Evolutionary conservation across 37 sponge, comb jelly and placozoan species (phyloP), one percentile per base, ranked within the genome.

Genomic region (Oopsacas minuta): DNA sequence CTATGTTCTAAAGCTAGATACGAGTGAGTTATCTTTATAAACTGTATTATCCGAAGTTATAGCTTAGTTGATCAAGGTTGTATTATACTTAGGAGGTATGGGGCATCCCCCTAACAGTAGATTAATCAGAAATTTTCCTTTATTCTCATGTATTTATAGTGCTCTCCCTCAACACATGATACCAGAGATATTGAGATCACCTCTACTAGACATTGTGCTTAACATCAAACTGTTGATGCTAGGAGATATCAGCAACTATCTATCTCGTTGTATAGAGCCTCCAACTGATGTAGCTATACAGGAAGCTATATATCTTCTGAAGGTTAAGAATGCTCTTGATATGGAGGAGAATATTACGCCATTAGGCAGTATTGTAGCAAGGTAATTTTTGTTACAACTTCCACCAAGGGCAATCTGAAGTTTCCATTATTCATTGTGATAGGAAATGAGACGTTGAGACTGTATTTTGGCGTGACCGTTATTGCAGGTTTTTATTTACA

Each of bases 171-270:
- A 86, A 32, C 91, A 93, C 83, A 87, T 90, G 36, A 89, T 85
- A 36, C 93, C 93, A 5, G 93, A 93, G 87, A 93, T 93, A 12
- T 85, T 83, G 61, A 84, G 93, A 8, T 90, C 89, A n/a, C 91
- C 93, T 0, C 89, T 93, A 0, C 93, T 90, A 37, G 91, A 90
- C 52, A 12, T 93, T 25, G 91, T 85, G 28, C 89, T 93, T 20
- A 84, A 83, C 83, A 88, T 93, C 61, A 90, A 90, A 85, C 89
- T 90, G 36, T 89, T 93, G 20, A n/a, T 30, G 0, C 87, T 93
- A 38, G 93, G 93, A 17, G 82, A 93, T 17, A 88, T 86, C 0
- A 49, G 52, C 39, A 23, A 52, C 8, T 89, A 90, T 85, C 91
- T 93, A n/a, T 42, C 52, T 37, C 53, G 82, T 0, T 90, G 91